Evolutionary conservation across 1,140 invertebrate genomes (phyloP), one percentile per base, ranked within the genome.

Genomic region (Sarcophaga peregrina): DNA sequence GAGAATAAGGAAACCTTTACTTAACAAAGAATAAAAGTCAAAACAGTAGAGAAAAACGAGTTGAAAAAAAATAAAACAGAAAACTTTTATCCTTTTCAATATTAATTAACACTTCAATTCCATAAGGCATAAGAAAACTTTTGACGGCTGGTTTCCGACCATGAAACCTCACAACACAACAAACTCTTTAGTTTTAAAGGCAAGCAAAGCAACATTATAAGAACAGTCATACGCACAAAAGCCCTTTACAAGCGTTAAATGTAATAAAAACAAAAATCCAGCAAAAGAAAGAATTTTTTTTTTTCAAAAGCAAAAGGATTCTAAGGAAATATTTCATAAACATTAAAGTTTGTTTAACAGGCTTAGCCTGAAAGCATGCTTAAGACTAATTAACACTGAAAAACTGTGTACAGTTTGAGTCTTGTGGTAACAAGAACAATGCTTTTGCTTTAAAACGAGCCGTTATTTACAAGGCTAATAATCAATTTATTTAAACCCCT

Each of bases 81-180:
- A 68, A 76, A 76, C 74, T 76, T 88, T 88, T 85, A 88, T 88
- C 86, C 87, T 86, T 88, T 88, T 88, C 87, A 88, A 88, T 88
- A 88, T 88, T 88, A 88, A 88, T 88, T 88, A 88, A 88, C 87
- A 88, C 87, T 88, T 88, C 87, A 88, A 88, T 88, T 87, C 87
- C 87, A 86, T 85, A 86, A 84, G 84, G 74, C 74, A 76, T 76
- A 76, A 76, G 45, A 76, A 76, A 76, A 76, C 74, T 76, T 76
- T 76, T 76, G 74, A 76, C 74, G 46, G n/a, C 48, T 76, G 74
- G 74, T 76, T 76, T 76, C 74, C 74, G 74, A 46, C 74, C 13
- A 48, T 74, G n/a, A 76, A 76, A 76, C 20, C 74, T 7, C 58
- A 5, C 15, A 68, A 15, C 52, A 54, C 15, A 7, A 68, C 15